Percentiles rank a stretch among this genome's conserved stretches.
Evolutionary conservation across 2,888 invertebrate species (phyloP).

Genomic region (Protonemura montana): DNA sequence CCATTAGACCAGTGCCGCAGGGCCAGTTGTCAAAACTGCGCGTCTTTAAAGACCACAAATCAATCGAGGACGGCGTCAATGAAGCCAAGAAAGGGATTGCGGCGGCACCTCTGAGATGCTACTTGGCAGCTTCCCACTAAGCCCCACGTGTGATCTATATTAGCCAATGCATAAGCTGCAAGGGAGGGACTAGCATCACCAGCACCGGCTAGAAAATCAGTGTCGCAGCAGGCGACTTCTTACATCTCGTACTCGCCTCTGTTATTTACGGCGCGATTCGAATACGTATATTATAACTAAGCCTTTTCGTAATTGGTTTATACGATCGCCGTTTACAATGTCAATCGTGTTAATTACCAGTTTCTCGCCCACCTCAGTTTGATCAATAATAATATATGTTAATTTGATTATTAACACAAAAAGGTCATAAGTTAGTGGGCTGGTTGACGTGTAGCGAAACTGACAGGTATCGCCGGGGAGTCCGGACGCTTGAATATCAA

Average conservation of each 20-base stretch:
- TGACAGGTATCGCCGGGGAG: neutral
- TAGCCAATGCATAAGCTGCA: neutral
- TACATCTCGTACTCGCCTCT: neutral
- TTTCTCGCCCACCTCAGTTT: neutral
- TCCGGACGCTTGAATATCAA: neutral
- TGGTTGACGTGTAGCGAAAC: neutral
- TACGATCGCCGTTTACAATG: neutral
- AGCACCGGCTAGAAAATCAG: neutral
- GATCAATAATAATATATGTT: neutral
- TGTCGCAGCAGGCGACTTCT: neutral
- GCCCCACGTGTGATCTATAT: neutral
- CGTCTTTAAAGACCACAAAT: too few relatives aligned
- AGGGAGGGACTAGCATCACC: neutral
- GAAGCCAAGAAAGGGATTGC: neutral
- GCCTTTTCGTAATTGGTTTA: neutral
- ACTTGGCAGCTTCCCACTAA: neutral
- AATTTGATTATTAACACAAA: neutral
- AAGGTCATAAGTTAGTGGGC: neutral
- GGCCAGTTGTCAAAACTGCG: too few relatives aligned
- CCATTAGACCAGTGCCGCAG: too few relatives aligned
- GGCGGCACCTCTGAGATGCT: neutral
- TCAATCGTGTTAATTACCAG: constrained; percentile 12
- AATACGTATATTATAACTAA: neutral
- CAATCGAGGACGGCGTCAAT: neutral
- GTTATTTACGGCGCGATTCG: neutral